Base-by-base conservation (phyloP, 2,797 vertebrate genomes). In the Pangasius mekongensis region DNA sequence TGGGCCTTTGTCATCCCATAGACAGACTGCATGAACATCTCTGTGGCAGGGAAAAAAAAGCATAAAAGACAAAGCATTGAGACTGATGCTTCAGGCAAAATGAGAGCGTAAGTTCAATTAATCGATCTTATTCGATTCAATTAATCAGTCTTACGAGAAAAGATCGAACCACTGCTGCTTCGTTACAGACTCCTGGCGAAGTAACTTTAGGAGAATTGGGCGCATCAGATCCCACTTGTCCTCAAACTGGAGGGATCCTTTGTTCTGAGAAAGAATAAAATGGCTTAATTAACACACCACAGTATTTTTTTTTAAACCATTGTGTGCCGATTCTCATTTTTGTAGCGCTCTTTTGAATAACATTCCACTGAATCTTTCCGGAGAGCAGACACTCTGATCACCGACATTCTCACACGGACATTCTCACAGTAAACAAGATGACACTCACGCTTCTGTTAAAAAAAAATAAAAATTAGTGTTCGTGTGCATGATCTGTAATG, bases 161-260 rank as follows among this genome's bases (percentile, higher is more conserved):
- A 99, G 95, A 95, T 99, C 98, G 86, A 99, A 99, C 98, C 98
- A 99, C 89, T 99, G 98, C 90, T 99, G 98, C 90, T 99, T 99
- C 3, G 98, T 99, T 94, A 99, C 98, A 54, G 97, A 98, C 95
- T 99, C 98, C 92, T 99, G 98, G 89, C 98, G 97, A 90, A 99
- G 97, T 93, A 99, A 97, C 94, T 99, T 99, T 94, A 99, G 93
- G 87, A 99, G 98, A 0, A 99, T 99, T 39, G 98, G 98, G 77
- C 98, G 97, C 98, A 99, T 99, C 93, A 97, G 97, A 94, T 99
- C 98, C 98, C 98, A 99, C 95, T 99, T 99, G 94, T 99, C 98
- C 96, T 99, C 98, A 96, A 99, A 99, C 87, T 99, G 98, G 94
- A 99, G 98, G 82, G 98, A 98, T 93, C 98, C 98, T 97, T 99